Conservation (phyloP, 2,888 invertebrate genomes). For the Trichacis sp. region DNA sequence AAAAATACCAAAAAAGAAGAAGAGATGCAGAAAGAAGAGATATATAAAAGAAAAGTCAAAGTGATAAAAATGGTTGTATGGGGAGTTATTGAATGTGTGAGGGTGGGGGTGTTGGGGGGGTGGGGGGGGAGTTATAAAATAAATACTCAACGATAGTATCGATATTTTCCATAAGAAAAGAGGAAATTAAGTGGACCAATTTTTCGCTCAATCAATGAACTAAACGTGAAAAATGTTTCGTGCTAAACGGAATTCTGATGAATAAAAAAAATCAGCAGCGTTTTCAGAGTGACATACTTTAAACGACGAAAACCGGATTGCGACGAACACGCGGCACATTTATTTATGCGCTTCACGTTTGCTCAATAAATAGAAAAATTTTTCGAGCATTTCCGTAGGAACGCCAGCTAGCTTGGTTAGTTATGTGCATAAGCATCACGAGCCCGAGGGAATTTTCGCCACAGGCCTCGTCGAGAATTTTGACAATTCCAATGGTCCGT, state of each 20-base stretch:
- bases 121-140: too few species aligned
- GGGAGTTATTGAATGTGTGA: too few species aligned
- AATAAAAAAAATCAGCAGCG: constrained; percentile 32
- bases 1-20: too few species aligned
- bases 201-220: not conserved
- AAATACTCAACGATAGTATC: too few species aligned
- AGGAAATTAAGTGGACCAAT: too few species aligned
- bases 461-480: constrained; percentile 8
- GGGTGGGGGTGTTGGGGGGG: too few species aligned
- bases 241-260: not conserved
- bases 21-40: too few species aligned
- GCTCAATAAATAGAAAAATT: constrained; percentile 12
- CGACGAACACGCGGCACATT: constrained; percentile 14
- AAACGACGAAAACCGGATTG: constrained; percentile 35
- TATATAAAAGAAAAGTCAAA: too few species aligned
- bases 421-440: constrained; percentile 16
- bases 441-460: constrained; percentile 16
- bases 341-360: constrained; percentile 31
- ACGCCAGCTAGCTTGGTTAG: constrained; percentile 6
- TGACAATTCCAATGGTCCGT: not conserved
- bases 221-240: not conserved
- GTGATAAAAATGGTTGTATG: too few species aligned
- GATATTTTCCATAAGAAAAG: too few species aligned
- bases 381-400: constrained; percentile 8
- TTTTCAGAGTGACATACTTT: constrained; percentile 38